Conservation (phyloP, 2,888 invertebrate species). For the Cryptocephalus moraei region DNA sequence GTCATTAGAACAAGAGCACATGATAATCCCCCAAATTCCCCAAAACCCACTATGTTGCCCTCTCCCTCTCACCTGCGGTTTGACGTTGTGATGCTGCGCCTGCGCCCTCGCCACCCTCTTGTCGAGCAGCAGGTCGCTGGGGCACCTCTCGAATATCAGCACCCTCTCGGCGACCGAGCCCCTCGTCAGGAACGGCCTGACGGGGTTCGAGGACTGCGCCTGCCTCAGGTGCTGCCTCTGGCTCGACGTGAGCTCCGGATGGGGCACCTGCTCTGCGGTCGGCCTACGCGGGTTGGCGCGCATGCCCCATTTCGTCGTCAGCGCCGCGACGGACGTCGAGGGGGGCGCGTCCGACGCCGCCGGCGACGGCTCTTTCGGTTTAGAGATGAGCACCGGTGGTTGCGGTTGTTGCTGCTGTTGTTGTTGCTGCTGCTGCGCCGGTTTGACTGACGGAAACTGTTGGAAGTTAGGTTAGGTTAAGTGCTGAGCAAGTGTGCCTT, state of each 20-base stretch:
- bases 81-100: conserved; percentile 33
- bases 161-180: conserved; percentile 87
- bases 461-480: too few relatives aligned
- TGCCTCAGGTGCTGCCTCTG: conserved; percentile 46
- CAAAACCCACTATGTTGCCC: too few relatives aligned
- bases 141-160: conserved; percentile 83
- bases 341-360: background rate
- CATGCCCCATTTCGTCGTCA: conserved; percentile 33
- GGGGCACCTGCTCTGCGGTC: conserved; percentile 45
- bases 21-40: too few relatives aligned
- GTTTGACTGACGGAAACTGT: too few relatives aligned
- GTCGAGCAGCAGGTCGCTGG: conserved; percentile 67
- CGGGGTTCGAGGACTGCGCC: conserved; percentile 49
- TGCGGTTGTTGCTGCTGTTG: background rate
- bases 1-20: too few relatives aligned
- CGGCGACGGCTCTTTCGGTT: background rate
- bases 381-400: background rate
- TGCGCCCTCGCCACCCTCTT: conserved; percentile 48
- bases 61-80: conserved; percentile 31
- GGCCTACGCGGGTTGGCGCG: conserved; percentile 35
- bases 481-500: too few relatives aligned
- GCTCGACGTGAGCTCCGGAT: conserved; percentile 53
- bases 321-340: conserved; percentile 2
- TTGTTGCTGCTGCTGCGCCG: background rate
- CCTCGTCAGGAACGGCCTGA: conserved; percentile 75